Evolutionary conservation across 35 echinoderm and acorn worm genomes (phyloP).

Genomic region (Hemicentrotus pulcherrimus): DNA sequence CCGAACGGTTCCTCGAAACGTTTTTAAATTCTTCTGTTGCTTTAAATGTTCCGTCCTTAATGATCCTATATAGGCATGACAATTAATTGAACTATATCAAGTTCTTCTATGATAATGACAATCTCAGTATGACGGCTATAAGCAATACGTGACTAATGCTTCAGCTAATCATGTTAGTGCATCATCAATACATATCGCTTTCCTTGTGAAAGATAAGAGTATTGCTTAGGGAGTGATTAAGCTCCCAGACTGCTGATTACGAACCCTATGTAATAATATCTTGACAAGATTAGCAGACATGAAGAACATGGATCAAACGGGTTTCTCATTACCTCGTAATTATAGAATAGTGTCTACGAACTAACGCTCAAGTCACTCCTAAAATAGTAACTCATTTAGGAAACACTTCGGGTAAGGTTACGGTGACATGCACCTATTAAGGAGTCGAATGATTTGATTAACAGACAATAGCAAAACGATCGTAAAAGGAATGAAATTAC

Average conservation of each 20-base stretch:
- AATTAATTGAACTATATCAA: background rate
- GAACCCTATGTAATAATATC: background rate
- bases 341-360: background rate
- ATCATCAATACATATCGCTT: background rate
- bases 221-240: background rate
- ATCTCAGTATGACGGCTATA: background rate
- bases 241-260: background rate
- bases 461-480: background rate
- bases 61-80: background rate
- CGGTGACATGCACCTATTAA: background rate
- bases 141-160: background rate
- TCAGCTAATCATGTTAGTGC: background rate
- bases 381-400: slow-evolving; percentile 14
- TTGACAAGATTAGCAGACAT: background rate
- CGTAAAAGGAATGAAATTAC: background rate
- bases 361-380: background rate
- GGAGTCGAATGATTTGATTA: background rate
- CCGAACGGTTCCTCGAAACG: background rate
- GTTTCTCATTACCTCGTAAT: background rate
- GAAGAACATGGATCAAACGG: background rate
- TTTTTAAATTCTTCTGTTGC: background rate
- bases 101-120: background rate
- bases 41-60: too few relatives aligned
- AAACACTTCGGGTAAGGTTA: background rate
- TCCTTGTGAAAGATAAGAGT: background rate